Base-by-base conservation (phyloP, 2,888 invertebrate species). In the Melipona bicolor region DNA sequence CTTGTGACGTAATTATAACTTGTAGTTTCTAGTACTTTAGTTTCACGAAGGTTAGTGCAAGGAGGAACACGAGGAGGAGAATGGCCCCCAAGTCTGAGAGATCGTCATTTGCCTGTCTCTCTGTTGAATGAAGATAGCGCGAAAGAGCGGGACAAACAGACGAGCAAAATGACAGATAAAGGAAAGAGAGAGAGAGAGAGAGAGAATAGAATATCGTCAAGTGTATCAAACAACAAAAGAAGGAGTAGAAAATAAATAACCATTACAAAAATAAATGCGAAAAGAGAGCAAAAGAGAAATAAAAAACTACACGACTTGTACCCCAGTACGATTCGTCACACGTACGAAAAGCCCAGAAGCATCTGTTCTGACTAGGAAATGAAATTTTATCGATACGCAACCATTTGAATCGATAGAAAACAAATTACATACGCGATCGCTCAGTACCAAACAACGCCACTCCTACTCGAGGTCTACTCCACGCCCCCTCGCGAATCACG, bases 1-100 rank as follows among this genome's bases (percentile, higher is more conserved):
- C 89, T 89, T 87, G 84, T 84, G 88, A 89, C 87, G 91, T 89
- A 92, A 92, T 92, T 92, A 92, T 91, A 91, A 91, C 89, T 91
- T 91, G 88, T 89, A 86, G 88, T 90, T 87, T 81, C 88, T 79
- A 85, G 81, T 86, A 88, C 84, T 84, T 88, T 84, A 83, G 85
- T 88, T 32, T 89, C 73, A 11, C 61, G 54, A 54, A 67, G 78
- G 83, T 77, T 82, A 69, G 72, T 56, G 74, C 69, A 67, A 77
- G 79, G 76, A 71, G 77, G 65, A 79, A 73, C 68, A 71, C 54
- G 56, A 67, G 73, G 76, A 59, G 73, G 76, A 64, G 81, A 79
- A 78, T 68, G 67, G 49, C 54, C 15, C 54, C 77, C 59, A 77
- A 82, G 74, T 84, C 84, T 83, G 69, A 67, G 83, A 71, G 83